These are phyloP conservation scores for Rhadinocentrus ornatus DNA, from an alignment of 2,797 vertebrate species.

Conservation along the genomic window DNA sequence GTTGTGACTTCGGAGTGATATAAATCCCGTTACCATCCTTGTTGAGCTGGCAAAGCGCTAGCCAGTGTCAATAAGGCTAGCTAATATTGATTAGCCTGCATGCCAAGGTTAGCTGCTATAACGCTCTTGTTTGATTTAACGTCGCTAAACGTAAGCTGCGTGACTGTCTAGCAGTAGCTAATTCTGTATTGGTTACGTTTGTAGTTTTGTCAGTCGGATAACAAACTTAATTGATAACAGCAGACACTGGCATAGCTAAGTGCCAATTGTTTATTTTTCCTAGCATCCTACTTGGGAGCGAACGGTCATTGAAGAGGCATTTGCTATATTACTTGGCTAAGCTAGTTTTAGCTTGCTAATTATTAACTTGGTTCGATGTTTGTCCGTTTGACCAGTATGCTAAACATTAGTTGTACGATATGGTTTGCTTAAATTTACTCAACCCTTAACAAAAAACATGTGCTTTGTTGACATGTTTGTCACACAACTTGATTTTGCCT, in stretches of 20 bases:
- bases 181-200: slow-evolving; percentile 43
- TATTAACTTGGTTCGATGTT: slow-evolving; percentile 42
- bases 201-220: slow-evolving; percentile 20
- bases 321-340: slow-evolving; percentile 52
- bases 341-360: slow-evolving; percentile 65
- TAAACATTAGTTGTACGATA: neutral
- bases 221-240: neutral
- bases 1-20: slow-evolving; percentile 20
- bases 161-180: slow-evolving; percentile 47
- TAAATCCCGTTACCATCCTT: slow-evolving; percentile 22
- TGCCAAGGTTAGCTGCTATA: slow-evolving; percentile 73
- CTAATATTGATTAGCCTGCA: slow-evolving; percentile 73
- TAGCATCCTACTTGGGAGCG: slow-evolving; percentile 36
- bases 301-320: slow-evolving; percentile 53
- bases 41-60: slow-evolving; percentile 60
- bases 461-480: slow-evolving; percentile 35
- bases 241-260: neutral
- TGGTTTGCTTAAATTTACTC: neutral
- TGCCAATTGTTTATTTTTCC: slow-evolving; percentile 50
- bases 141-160: slow-evolving; percentile 65
- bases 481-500: slow-evolving; percentile 21
- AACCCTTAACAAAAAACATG: neutral
- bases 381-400: slow-evolving; percentile 12
- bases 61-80: slow-evolving; percentile 58
- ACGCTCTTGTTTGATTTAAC: slow-evolving; percentile 68